Evolutionary conservation across 2,797 vertebrate species (phyloP).

Genomic region (Heterohyrax brucei): DNA sequence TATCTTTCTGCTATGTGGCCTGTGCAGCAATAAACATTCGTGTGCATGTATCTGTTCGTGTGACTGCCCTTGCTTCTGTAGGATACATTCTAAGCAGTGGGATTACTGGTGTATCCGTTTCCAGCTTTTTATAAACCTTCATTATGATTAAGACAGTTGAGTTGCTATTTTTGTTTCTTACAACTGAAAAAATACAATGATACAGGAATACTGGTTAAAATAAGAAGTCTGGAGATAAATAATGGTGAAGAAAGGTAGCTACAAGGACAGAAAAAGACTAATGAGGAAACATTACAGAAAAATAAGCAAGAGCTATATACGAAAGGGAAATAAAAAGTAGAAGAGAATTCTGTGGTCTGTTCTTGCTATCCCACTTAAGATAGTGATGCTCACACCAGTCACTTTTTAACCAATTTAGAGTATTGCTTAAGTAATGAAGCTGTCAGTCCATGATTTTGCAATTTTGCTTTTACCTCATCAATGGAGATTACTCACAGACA

Average conservation of each 20-base stretch:
- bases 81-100: too few species aligned
- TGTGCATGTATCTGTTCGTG: too few species aligned
- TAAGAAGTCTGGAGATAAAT: background rate
- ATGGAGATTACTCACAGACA: rapidly evolving
- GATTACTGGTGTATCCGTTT: too few species aligned
- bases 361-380: background rate
- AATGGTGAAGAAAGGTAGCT: too few species aligned
- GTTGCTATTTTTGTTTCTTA: background rate
- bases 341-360: background rate
- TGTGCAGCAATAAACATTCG: too few species aligned
- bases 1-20: too few species aligned
- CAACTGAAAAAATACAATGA: background rate
- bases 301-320: rapidly evolving
- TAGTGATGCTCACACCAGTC: background rate
- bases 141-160: background rate
- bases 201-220: background rate
- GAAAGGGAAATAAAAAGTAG: rapidly evolving
- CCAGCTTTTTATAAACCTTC: background rate
- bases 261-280: background rate
- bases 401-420: background rate
- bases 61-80: too few species aligned
- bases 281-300: background rate
- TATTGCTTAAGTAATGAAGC: background rate
- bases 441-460: background rate
- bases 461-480: rapidly evolving